phyloP scores from a whole-genome alignment of 2,113 vertebrate species.

The Myrmophylax atrothorax region DNA sequence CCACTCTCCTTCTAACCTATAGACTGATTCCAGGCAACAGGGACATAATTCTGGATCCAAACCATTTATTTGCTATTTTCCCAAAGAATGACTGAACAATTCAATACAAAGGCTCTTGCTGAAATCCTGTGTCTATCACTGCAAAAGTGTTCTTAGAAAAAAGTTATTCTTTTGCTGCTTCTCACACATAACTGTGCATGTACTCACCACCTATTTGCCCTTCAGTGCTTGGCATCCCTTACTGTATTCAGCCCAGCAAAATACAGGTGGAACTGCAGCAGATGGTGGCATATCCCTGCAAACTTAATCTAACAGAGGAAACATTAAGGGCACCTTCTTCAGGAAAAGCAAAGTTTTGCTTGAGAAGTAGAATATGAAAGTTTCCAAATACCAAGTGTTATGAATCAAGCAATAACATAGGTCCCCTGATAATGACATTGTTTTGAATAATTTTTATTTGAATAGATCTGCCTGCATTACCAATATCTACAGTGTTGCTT shows the following conservation, averaged over 20 bases:
- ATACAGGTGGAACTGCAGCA: background rate
- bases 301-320: background rate
- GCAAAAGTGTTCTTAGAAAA: background rate
- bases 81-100: background rate
- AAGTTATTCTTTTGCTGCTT: background rate
- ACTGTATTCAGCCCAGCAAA: background rate
- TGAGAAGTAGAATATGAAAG: background rate
- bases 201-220: background rate
- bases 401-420: background rate
- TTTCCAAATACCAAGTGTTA: background rate
- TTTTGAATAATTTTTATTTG: conserved; percentile 16
- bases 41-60: background rate
- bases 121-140: background rate
- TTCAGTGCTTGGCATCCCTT: background rate
- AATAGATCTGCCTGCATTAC: background rate
- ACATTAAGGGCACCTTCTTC: background rate
- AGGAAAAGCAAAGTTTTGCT: background rate
- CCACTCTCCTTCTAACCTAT: background rate
- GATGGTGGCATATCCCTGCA: background rate
- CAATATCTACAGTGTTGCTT: conserved; percentile 38
- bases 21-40: background rate
- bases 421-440: background rate
- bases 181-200: background rate
- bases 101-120: background rate
- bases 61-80: background rate